phyloP scores from a whole-genome alignment of 2,888 invertebrate species.

The Drosophila meridionalis region DNA sequence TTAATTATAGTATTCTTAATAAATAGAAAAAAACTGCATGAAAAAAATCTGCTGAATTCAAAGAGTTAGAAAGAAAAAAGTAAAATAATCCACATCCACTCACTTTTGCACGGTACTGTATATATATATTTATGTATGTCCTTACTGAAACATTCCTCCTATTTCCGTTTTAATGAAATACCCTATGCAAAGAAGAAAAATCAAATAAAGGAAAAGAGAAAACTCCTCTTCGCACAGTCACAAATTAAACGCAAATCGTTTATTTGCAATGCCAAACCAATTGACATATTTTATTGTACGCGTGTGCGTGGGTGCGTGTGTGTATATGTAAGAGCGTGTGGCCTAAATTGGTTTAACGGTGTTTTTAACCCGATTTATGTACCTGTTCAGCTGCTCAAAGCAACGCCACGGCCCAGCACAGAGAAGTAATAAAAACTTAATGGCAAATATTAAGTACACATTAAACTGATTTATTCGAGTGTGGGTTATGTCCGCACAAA shows the following conservation, averaged over 20 bases:
- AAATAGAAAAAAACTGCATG: too few relatives aligned
- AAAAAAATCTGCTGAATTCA: too few relatives aligned
- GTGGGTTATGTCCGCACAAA: constrained; percentile 23
- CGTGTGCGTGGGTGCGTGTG: constrained; percentile 1
- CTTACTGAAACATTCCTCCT: not conserved
- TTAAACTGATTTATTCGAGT: constrained; percentile 72
- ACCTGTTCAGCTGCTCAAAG: constrained; percentile 35
- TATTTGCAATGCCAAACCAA: constrained; percentile 34
- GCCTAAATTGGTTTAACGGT: constrained; percentile 31
- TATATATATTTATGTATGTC: too few relatives aligned
- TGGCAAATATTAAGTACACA: constrained; percentile 73
- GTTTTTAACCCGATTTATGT: constrained; percentile 46
- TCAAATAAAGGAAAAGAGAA: not conserved
- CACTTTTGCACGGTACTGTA: too few relatives aligned
- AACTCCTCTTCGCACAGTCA: constrained; percentile 3
- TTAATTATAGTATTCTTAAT: too few relatives aligned
- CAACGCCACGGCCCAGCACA: constrained; percentile 13
- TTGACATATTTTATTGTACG: constrained; percentile 51
- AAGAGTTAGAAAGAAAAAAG: too few relatives aligned
- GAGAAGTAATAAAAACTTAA: constrained; percentile 72
- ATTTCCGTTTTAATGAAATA: not conserved
- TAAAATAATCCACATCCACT: too few relatives aligned
- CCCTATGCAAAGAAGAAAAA: not conserved
- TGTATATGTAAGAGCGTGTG: constrained; percentile 4
- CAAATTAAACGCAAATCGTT: constrained; percentile 35